Percentiles rank a stretch among this genome's conserved stretches.
Conservation (phyloP, 2,113 vertebrate species). For the Alaudala cheleensis region DNA sequence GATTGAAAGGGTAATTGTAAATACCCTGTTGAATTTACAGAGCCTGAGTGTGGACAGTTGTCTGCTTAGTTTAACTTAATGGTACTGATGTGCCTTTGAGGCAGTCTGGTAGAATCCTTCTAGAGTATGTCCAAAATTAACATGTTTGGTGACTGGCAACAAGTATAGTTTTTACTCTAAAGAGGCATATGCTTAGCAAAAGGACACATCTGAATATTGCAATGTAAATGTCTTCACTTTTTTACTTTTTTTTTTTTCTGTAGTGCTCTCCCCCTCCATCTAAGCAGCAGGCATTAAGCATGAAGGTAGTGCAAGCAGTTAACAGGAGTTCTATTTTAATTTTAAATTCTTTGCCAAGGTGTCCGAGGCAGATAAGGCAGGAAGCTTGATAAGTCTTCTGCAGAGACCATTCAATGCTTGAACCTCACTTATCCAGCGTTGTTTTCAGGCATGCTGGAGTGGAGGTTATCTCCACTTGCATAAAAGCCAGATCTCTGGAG, state of each 20-base stretch:
- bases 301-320: not conserved
- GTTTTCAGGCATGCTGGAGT: rapidly evolving
- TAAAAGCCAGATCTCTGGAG: not conserved
- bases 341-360: not conserved
- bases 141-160: not conserved
- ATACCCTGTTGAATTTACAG: not conserved
- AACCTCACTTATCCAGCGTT: not conserved
- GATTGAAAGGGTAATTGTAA: not conserved
- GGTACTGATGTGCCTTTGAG: not conserved
- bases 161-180: not conserved
- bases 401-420: not conserved
- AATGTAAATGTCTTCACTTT: not conserved
- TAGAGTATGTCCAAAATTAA: not conserved
- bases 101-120: not conserved
- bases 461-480: not conserved
- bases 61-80: not conserved
- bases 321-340: not conserved
- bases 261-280: not conserved
- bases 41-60: not conserved
- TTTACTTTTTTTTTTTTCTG: not conserved
- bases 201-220: not conserved
- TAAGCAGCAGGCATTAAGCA: not conserved
- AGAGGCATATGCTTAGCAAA: not conserved
- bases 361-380: not conserved
- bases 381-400: not conserved